Percentiles rank a stretch among this genome's conserved stretches.
These are phyloP conservation scores for Caenorhabditis zanzibari DNA, from an alignment of 2,888 invertebrate genomes.

Conservation along the genomic window DNA sequence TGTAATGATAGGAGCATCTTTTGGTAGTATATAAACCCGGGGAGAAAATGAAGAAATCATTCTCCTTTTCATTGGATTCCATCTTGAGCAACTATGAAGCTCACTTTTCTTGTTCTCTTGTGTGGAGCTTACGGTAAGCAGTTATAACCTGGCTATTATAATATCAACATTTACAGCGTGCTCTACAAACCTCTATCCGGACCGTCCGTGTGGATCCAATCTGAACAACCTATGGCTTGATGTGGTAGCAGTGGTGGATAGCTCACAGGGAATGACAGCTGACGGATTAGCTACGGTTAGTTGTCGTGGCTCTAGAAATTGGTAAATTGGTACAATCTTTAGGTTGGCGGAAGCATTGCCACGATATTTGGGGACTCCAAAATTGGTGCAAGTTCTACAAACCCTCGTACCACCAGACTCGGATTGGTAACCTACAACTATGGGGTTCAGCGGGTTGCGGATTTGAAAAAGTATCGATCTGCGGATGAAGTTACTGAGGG, in stretches of 20 bases:
- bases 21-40: too few relatives aligned
- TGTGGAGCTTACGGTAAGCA: too few relatives aligned
- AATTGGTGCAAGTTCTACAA: neutral
- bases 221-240: slow-evolving; percentile 4
- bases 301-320: too few relatives aligned
- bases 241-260: slow-evolving; percentile 8
- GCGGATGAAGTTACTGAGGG: neutral
- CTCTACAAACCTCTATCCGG: neutral
- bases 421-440: slow-evolving; percentile 38
- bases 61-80: too few relatives aligned
- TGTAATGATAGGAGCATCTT: too few relatives aligned
- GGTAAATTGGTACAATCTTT: neutral
- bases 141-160: too few relatives aligned
- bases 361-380: neutral
- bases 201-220: slow-evolving; percentile 4
- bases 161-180: too few relatives aligned
- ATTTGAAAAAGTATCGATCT: neutral
- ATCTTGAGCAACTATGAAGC: too few relatives aligned
- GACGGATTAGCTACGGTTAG: neutral
- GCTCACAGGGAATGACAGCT: slow-evolving; percentile 1
- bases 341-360: neutral
- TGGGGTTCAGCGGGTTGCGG: neutral
- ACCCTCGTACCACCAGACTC: slow-evolving; percentile 21
- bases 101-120: too few relatives aligned
- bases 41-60: too few relatives aligned